phyloP scores from a whole-genome alignment of 2,888 invertebrate genomes.

The Elysia crispata region DNA sequence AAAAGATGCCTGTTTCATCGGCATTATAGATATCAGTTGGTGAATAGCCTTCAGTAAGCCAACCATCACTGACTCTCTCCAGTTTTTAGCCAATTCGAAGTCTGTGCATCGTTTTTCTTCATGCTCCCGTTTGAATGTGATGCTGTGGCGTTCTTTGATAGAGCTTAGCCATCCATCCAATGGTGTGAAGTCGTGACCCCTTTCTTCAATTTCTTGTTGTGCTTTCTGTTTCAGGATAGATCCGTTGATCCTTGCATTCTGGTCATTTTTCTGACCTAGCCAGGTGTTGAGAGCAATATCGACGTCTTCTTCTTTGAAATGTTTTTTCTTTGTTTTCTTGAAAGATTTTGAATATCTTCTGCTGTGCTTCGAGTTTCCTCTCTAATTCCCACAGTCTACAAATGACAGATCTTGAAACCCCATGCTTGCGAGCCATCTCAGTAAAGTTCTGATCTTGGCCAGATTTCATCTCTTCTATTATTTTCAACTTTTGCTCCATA shows the following conservation, averaged over 20 bases:
- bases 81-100: background rate
- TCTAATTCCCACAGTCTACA: conserved; percentile 20
- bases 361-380: conserved; percentile 9
- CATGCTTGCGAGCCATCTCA: conserved; percentile 22
- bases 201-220: conserved; percentile 12
- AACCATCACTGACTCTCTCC: conserved; percentile 22
- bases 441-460: conserved; percentile 14
- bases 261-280: conserved; percentile 26
- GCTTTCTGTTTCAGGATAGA: conserved; percentile 23
- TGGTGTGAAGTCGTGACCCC: conserved; percentile 24
- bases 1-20: conserved; percentile 52
- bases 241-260: conserved; percentile 18
- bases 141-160: conserved; percentile 30
- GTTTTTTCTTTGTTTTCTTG: conserved; percentile 19
- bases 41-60: conserved; percentile 24
- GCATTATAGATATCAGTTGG: conserved; percentile 49
- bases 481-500: background rate
- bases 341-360: conserved; percentile 9
- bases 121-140: conserved; percentile 9
- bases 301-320: conserved; percentile 30
- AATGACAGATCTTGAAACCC: background rate
- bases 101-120: conserved; percentile 14
- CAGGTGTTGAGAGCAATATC: conserved; percentile 16
- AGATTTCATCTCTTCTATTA: conserved; percentile 12
- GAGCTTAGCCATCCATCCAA: conserved; percentile 21